These are phyloP conservation scores for Olivierus martensii DNA, from an alignment of 1,140 invertebrate genomes.

Conservation along the genomic window DNA sequence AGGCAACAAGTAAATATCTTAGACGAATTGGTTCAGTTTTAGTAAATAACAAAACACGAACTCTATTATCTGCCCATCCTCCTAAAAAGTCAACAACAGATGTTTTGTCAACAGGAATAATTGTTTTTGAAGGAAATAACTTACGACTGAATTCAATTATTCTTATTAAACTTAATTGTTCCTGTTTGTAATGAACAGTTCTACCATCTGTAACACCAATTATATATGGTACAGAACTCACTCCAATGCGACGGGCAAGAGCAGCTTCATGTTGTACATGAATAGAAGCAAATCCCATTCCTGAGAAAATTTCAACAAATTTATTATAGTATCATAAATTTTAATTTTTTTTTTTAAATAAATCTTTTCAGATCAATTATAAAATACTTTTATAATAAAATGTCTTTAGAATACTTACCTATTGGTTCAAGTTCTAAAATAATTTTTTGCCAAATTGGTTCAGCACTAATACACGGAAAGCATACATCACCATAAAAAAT, in stretches of 20 bases:
- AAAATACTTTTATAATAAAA: too few species aligned
- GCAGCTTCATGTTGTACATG: conserved; percentile 64
- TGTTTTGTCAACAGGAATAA: conserved; percentile 50
- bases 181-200: conserved; percentile 62
- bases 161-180: conserved; percentile 55
- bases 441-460: conserved; percentile 54
- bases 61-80: conserved; percentile 81
- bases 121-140: conserved; percentile 66
- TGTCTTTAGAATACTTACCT: conserved; percentile 27
- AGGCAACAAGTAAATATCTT: conserved; percentile 76
- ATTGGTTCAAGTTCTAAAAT: conserved; percentile 67
- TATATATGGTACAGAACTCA: conserved; percentile 63
- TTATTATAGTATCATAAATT: too few species aligned
- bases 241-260: conserved; percentile 57
- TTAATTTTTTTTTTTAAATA: too few species aligned
- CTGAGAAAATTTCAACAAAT: conserved; percentile 18
- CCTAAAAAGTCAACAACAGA: conserved; percentile 64
- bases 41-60: conserved; percentile 77
- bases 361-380: too few species aligned
- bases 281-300: conserved; percentile 47
- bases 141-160: conserved; percentile 71
- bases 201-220: conserved; percentile 67
- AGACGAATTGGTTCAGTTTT: conserved; percentile 56
- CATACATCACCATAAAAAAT: conserved; percentile 89
- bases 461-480: conserved; percentile 70